Evolutionary conservation across 2,113 vertebrate species (phyloP).

Genomic region (Kobus ellipsiprymnus): DNA sequence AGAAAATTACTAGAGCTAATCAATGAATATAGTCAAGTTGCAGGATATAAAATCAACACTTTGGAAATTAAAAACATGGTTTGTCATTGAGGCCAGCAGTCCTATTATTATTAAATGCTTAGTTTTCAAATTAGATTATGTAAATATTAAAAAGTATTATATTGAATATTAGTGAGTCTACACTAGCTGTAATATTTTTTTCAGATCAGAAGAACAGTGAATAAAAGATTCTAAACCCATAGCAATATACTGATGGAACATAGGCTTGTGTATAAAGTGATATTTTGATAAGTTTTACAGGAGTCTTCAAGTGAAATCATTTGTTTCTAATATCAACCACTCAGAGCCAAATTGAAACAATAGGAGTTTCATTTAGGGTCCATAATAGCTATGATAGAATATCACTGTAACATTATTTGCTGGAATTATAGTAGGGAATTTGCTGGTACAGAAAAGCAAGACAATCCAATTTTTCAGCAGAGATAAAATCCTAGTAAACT

Average conservation of each 20-base stretch:
- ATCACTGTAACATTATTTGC: background rate
- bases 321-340: constrained; percentile 30
- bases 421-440: background rate
- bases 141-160: background rate
- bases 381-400: background rate
- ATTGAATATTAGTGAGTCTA: background rate
- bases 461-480: constrained; percentile 3
- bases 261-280: background rate
- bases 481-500: constrained; percentile 3
- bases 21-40: no score
- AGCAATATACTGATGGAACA: background rate
- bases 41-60: no score
- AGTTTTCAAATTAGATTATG: background rate
- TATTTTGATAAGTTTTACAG: constrained; percentile 37
- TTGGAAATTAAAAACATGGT: background rate
- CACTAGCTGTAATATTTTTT: background rate
- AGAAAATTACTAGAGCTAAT: no score
- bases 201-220: background rate
- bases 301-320: constrained; percentile 5
- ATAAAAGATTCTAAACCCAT: background rate
- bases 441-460: background rate
- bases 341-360: constrained; percentile 30
- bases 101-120: background rate
- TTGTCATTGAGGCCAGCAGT: background rate
- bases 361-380: constrained; percentile 25